phyloP scores from a whole-genome alignment of 2,113 vertebrate genomes.

The Laterallus jamaicensis region DNA sequence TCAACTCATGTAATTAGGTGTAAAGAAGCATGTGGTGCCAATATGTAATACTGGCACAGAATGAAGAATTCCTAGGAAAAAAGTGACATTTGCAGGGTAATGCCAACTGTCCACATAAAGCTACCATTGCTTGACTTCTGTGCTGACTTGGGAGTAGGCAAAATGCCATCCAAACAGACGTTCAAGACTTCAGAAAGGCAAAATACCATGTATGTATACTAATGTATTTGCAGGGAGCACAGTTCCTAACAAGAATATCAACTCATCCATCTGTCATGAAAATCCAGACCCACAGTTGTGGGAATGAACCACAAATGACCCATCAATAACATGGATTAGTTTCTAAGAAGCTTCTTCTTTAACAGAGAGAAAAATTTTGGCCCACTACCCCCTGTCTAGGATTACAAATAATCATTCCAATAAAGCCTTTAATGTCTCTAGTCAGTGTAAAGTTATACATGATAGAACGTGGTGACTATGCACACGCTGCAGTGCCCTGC shows the following conservation, averaged over 20 bases:
- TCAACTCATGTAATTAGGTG: conserved; percentile 49
- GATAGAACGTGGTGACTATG: background rate
- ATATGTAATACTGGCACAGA: conserved; percentile 25
- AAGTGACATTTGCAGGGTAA: conserved; percentile 11
- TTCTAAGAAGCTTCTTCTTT: conserved; percentile 21
- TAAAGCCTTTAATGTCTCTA: background rate
- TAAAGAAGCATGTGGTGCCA: conserved; percentile 17
- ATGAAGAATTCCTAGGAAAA: background rate
- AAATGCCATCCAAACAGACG: conserved; percentile 53
- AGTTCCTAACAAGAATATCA: conserved; percentile 29
- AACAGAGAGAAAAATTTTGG: background rate
- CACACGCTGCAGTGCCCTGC: conserved; percentile 7
- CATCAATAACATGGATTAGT: conserved; percentile 30
- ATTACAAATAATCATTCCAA: conserved; percentile 3
- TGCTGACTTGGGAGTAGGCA: conserved; percentile 24
- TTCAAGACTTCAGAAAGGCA: conserved; percentile 10
- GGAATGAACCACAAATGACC: conserved; percentile 32
- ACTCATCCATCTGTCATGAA: conserved; percentile 30
- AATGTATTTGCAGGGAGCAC: conserved; percentile 6
- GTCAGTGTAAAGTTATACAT: background rate
- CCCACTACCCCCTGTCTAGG: background rate
- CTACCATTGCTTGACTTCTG: conserved; percentile 22
- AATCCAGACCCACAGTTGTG: background rate
- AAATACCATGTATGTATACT: conserved; percentile 18
- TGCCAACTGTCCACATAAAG: background rate